Evolutionary conservation across 2,797 vertebrate genomes (phyloP).

Genomic region (Microchirus variegatus): DNA sequence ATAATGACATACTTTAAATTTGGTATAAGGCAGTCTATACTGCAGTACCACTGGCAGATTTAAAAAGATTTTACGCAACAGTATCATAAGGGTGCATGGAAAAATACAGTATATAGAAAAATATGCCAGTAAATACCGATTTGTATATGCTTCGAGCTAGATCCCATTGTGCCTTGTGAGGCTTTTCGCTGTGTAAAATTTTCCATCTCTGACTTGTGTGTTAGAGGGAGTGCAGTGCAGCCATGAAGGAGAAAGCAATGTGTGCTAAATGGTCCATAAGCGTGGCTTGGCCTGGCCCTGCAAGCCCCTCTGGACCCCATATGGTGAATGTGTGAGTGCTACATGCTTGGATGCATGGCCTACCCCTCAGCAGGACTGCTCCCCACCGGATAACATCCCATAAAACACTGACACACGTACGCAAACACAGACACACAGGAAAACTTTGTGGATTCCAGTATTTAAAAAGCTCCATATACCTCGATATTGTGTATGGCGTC

Average conservation of each 20-base stretch:
- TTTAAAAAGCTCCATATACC: not conserved
- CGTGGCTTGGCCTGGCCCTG: conserved; percentile 52
- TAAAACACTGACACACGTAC: conserved; percentile 60
- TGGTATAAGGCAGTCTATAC: not conserved
- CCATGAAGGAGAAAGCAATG: conserved; percentile 70
- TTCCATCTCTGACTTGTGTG: conserved; percentile 57
- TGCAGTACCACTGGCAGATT: conserved; percentile 28
- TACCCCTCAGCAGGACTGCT: conserved; percentile 56
- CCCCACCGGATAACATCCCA: conserved; percentile 60
- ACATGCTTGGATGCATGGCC: conserved; percentile 69
- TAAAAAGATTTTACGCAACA: conserved; percentile 27
- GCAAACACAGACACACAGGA: conserved; percentile 35
- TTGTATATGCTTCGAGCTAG: conserved; percentile 29
- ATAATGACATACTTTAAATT: not conserved
- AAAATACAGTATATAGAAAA: conserved; percentile 14
- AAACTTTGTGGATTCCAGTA: conserved; percentile 3
- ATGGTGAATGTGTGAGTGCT: conserved; percentile 63
- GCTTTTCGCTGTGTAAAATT: conserved; percentile 45
- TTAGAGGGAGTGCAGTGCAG: conserved; percentile 38
- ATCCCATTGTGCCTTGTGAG: conserved; percentile 26
- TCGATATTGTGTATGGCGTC: conserved; percentile 1
- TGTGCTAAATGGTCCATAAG: conserved; percentile 75
- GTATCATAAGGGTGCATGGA: conserved; percentile 27
- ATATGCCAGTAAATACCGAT: conserved; percentile 20
- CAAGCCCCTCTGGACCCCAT: conserved; percentile 63